Base-by-base conservation (phyloP, 64 coral and sea anemone genomes). In the Hydrozoanthus tunicans region DNA sequence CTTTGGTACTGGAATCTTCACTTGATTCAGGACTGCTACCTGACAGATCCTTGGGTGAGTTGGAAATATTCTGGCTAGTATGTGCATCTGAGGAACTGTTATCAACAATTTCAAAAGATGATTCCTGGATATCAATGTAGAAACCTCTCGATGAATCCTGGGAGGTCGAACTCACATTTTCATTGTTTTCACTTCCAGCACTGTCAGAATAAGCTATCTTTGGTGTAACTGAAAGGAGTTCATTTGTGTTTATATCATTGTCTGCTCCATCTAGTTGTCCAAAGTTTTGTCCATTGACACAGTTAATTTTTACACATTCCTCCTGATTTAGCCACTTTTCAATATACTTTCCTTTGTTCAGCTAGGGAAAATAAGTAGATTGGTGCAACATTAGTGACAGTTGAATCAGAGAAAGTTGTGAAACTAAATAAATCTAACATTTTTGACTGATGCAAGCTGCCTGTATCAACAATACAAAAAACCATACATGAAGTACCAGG, bases 121-220 rank as follows among this genome's bases (percentile, higher is more conserved):
- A 78, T 51, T 51, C 82, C 17, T 58, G 90, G 67, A 58, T 94
- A 76, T 86, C 82, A 9, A 73, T 89, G 59, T 71, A 88, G 20
- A 88, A 74, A 4, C 62, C 82, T 89, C 51, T 15, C 56, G 64
- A 20, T 15, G 93, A 91, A 69, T 65, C 82, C 68, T 83, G 89
- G 11, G 81, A 86, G 8, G 90, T 23, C 58, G 72, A 12, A 67
- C 65, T 90, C 2, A 80, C 63, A 75, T 17, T 86, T 56, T 92
- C 90, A 7, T 88, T 83, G 12, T 69, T 91, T 56, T 80, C 90
- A 80, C 90, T 94, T 17, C 90, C 78, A 4, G 81, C 24, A 62
- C 90, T 94, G 24, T 94, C 90, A 70, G 93, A 93, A 78, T 93
- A 93, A 82, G 73, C 86, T 72, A 93, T 75, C 73, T 65, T 86